Conservation (phyloP, 1,140 invertebrate genomes). For the Zaprionus ghesquierei region DNA sequence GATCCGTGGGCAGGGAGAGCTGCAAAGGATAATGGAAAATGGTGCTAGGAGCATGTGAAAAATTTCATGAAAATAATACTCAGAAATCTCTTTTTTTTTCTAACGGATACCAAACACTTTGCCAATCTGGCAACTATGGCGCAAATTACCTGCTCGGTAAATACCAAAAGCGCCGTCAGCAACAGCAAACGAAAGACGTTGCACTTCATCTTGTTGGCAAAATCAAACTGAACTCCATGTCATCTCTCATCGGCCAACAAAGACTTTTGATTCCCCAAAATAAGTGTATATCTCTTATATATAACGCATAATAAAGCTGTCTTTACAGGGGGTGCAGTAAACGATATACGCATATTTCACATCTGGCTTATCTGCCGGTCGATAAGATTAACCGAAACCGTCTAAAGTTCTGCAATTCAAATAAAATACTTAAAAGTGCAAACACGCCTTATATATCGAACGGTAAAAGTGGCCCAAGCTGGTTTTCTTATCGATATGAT, state of each 20-base stretch:
- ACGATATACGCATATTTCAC: background rate
- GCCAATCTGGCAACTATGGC: background rate
- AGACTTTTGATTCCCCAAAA: background rate
- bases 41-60: background rate
- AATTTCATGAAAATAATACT: background rate
- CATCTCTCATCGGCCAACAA: background rate
- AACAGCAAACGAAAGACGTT: background rate
- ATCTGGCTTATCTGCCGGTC: background rate
- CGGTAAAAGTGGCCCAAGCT: background rate
- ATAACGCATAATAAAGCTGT: background rate
- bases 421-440: background rate
- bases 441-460: background rate
- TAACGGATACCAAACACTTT: background rate
- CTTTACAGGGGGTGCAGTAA: background rate
- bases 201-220: slow-evolving; percentile 12
- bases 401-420: background rate
- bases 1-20: slow-evolving; percentile 82
- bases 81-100: background rate
- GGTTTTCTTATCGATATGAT: background rate
- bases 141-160: slow-evolving; percentile 13
- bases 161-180: background rate
- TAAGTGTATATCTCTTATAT: background rate
- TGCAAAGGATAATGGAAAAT: slow-evolving; percentile 30
- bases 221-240: background rate
- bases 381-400: background rate